Base-by-base conservation (phyloP, 2,888 invertebrate genomes). In the Loripinus fragilis region DNA sequence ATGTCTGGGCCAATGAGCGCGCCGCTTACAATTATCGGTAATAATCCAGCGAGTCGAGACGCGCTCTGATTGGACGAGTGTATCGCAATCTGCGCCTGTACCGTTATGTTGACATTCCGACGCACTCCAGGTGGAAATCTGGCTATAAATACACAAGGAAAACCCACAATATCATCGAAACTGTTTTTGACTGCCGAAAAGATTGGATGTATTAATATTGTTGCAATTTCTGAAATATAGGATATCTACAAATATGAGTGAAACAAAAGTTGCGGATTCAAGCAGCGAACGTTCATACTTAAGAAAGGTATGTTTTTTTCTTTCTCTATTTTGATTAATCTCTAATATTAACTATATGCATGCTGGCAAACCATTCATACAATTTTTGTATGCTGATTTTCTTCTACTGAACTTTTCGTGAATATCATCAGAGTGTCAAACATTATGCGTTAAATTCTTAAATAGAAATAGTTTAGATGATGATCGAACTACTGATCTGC, bases 31-130 rank as follows among this genome's bases (percentile, higher is more conserved):
- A 69, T 60, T 60, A 60, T 33, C 33, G 33, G 17, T 60, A 33
- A 33, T 60, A 48, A 20, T 15, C 72, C 42, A 52, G 64, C 38
- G 52, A 23, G 23, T 33, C 28, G 28, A 70, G 30, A 60, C 35
- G 80, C 65, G 66, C 48, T 74, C 60, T 77, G 70, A 81, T 83
- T 83, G 83, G 83, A n/a, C 74, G 76, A 74, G 64, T 60, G 71
- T 76, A 79, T 71, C 74, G 78, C 76, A 80, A 83, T 83, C 83
- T 83, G 83, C 75, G 76, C 76, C 76, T 74, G 45, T 68, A 83
- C 81, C 83, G 83, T 79, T 83, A 81, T 83, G 81, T 83, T 83
- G 80, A 83, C 83, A 83, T 83, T 80, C 81, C 83, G 74, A 78
- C 76, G 78, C 83, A 80, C 70, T 69, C 76, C 83, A 81, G 80